Percentiles rank a stretch among this genome's conserved stretches.
These are phyloP conservation scores for Phanerotoma sp. DNA, from an alignment of 2,888 invertebrate species.

Conservation along the genomic window DNA sequence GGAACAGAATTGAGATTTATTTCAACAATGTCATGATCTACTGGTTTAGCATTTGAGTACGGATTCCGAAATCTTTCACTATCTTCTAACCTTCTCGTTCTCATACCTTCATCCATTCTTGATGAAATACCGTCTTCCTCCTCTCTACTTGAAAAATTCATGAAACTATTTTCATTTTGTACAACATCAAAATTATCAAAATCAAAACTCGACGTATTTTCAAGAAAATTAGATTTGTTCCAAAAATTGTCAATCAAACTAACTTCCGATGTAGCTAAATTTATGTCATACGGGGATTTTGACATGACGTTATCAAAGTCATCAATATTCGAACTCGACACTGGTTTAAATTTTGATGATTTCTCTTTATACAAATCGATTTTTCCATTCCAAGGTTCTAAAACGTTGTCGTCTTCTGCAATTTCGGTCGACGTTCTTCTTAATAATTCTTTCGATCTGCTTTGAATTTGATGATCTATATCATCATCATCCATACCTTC, in stretches of 20 bases:
- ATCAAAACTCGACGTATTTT: slow-evolving; percentile 36
- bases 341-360: background rate
- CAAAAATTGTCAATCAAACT: slow-evolving; percentile 10
- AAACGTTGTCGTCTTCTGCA: no score
- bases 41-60: slow-evolving; percentile 14
- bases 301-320: slow-evolving; percentile 14
- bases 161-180: slow-evolving; percentile 33
- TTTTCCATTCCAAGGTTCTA: no score
- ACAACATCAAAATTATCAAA: slow-evolving; percentile 43
- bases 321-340: slow-evolving; percentile 1
- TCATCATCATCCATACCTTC: background rate
- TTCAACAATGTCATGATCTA: slow-evolving; percentile 23
- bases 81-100: slow-evolving; percentile 27
- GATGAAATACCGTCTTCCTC: slow-evolving; percentile 25
- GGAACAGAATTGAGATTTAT: slow-evolving; percentile 49
- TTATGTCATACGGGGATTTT: slow-evolving; percentile 6
- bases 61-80: slow-evolving; percentile 27
- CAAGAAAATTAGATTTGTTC: slow-evolving; percentile 19
- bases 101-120: slow-evolving; percentile 18
- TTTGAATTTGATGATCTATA: no score
- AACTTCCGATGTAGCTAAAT: slow-evolving; percentile 9
- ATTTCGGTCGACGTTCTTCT: no score
- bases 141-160: slow-evolving; percentile 16
- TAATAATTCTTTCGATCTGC: no score
- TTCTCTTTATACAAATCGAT: background rate